Conservation (phyloP, 2,888 invertebrate species). For the Drosophila neonasuta region DNA sequence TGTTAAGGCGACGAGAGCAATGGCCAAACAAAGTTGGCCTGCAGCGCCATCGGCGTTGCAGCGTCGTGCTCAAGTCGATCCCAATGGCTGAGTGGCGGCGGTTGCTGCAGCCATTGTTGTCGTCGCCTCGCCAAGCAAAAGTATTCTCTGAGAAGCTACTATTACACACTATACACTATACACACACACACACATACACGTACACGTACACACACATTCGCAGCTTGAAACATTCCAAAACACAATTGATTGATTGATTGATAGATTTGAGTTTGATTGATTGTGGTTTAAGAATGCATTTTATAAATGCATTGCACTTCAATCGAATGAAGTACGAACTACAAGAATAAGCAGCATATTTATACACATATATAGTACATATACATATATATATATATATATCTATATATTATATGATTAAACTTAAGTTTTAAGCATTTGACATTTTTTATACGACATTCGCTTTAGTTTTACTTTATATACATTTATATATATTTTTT, state of each 20-base stretch:
- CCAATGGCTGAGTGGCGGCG: conserved; percentile 78
- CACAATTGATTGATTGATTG: conserved; percentile 40
- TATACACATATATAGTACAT: conserved; percentile 36
- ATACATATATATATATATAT: conserved; percentile 18
- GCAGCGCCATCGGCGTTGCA: conserved; percentile 64
- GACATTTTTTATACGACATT: conserved; percentile 24
- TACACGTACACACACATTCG: conserved; percentile 54
- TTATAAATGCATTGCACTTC: conserved; percentile 76
- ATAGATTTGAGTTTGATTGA: conserved; percentile 9
- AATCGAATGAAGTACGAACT: conserved; percentile 49
- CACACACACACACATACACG: conserved; percentile 17
- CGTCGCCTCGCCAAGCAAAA: conserved; percentile 54
- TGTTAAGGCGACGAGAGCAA: conserved; percentile 45
- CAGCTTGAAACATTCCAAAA: conserved; percentile 74
- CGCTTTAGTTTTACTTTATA: conserved; percentile 45
- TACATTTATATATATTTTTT: conserved; percentile 11
- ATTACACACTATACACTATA: conserved; percentile 26
- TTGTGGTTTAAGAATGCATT: conserved; percentile 60
- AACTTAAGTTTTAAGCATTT: conserved; percentile 22
- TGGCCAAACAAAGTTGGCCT: conserved; percentile 63
- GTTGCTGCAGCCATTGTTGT: conserved; percentile 14
- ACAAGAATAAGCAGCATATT: conserved; percentile 59
- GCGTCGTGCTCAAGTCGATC: conserved; percentile 81
- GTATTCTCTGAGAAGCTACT: conserved; percentile 69
- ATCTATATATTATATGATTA: conserved; percentile 16